phyloP scores from a whole-genome alignment of 92 coral and sea anemone genomes.

The Actinostola sp. region DNA sequence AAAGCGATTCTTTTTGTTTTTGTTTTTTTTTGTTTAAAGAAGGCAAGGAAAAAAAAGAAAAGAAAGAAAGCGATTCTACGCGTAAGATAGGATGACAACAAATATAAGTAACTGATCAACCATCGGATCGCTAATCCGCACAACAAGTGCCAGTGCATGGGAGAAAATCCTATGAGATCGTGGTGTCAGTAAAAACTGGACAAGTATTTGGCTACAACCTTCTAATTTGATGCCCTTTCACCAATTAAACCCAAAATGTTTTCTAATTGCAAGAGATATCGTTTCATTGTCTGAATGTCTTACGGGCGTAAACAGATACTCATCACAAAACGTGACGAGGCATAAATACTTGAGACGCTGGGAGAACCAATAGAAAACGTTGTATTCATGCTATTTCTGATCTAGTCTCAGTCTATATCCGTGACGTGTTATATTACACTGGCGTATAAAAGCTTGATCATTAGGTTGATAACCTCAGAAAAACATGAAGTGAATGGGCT shows the following conservation, averaged over 20 bases:
- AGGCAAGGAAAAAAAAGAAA: too few relatives aligned
- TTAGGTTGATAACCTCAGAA: conserved; percentile 14
- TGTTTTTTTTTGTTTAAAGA: background rate
- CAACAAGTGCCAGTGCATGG: too few relatives aligned
- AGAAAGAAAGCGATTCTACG: background rate
- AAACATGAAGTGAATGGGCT: background rate
- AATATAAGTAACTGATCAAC: background rate
- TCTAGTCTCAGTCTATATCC: conserved; percentile 8
- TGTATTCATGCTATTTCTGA: background rate
- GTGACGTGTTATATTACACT: conserved; percentile 3
- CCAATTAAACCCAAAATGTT: background rate
- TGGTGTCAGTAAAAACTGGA: too few relatives aligned
- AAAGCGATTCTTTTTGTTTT: background rate
- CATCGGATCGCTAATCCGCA: background rate
- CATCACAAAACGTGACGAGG: background rate
- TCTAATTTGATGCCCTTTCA: background rate
- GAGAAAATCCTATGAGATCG: too few relatives aligned
- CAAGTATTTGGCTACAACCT: too few relatives aligned
- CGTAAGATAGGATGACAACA: background rate
- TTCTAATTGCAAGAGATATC: conserved; percentile 1
- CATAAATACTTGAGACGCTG: background rate
- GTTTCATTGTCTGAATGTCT: conserved; percentile 31
- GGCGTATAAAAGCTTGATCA: conserved; percentile 13
- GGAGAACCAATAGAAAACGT: background rate
- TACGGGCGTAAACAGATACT: conserved; percentile 14